These are phyloP conservation scores for Hystrix brachyura DNA, from an alignment of 2,113 vertebrate species.

Conservation along the genomic window DNA sequence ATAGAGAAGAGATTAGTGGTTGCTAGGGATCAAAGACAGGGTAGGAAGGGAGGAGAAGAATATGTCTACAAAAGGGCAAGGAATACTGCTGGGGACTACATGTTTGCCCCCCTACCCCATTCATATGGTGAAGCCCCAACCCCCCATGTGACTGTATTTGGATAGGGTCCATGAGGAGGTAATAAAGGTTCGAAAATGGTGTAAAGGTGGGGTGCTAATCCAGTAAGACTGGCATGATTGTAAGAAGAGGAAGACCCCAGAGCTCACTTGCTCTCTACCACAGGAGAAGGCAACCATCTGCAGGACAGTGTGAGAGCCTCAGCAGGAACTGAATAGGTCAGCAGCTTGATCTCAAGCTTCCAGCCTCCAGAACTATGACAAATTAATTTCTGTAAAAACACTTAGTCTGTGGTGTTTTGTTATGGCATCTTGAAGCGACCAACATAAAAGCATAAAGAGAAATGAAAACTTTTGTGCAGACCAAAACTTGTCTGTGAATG, in stretches of 20 bases:
- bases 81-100: not conserved
- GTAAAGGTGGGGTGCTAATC: not conserved
- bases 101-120: not conserved
- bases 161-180: not conserved
- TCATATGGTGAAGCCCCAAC: not conserved
- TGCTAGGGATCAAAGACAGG: not conserved
- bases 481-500: not conserved
- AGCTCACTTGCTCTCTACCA: not conserved
- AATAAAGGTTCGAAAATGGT: not conserved
- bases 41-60: not conserved
- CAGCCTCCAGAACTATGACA: not conserved
- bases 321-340: not conserved
- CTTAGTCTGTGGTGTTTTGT: not conserved
- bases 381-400: not conserved
- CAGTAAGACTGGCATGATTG: not conserved
- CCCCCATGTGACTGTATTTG: not conserved
- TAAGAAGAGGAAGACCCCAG: not conserved
- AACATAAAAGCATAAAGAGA: not conserved
- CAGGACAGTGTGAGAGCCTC: not conserved
- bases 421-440: not conserved
- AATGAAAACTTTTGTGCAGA: not conserved
- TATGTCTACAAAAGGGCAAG: not conserved
- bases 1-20: not conserved
- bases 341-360: not conserved
- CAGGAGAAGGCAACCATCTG: not conserved